A percentile compares a stretch with the other conserved stretches of the same genome.
Conservation (phyloP, 2,888 invertebrate species). For the Bombylius discolor region DNA sequence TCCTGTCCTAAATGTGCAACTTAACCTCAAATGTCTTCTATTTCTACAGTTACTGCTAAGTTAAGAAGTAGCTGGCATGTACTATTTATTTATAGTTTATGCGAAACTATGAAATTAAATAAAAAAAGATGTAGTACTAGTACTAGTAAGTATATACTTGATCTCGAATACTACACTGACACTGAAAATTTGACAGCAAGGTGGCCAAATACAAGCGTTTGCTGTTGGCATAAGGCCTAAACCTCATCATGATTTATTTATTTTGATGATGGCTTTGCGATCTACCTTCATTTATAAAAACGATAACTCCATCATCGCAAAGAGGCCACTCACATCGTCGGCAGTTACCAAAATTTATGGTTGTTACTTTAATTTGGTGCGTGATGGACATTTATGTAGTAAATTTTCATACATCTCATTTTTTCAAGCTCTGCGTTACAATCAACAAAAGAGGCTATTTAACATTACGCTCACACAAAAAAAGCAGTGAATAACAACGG, state of each 20-base stretch:
- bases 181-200: background rate
- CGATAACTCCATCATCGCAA: background rate
- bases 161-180: too few relatives aligned
- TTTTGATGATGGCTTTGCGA: background rate
- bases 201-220: background rate
- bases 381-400: background rate
- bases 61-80: too few relatives aligned
- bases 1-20: background rate
- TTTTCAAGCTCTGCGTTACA: background rate
- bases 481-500: too few relatives aligned
- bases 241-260: background rate
- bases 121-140: too few relatives aligned
- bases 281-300: background rate
- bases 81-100: too few relatives aligned
- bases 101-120: too few relatives aligned
- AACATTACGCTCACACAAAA: too few relatives aligned
- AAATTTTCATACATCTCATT: background rate
- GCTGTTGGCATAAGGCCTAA: background rate
- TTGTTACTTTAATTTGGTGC: background rate
- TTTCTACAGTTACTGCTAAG: too few relatives aligned
- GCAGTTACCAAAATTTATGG: background rate
- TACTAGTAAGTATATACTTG: too few relatives aligned
- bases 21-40: background rate
- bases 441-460: background rate
- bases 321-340: background rate